phyloP scores from a whole-genome alignment of 2,797 vertebrate genomes.

The Neosalanx taihuensis region DNA sequence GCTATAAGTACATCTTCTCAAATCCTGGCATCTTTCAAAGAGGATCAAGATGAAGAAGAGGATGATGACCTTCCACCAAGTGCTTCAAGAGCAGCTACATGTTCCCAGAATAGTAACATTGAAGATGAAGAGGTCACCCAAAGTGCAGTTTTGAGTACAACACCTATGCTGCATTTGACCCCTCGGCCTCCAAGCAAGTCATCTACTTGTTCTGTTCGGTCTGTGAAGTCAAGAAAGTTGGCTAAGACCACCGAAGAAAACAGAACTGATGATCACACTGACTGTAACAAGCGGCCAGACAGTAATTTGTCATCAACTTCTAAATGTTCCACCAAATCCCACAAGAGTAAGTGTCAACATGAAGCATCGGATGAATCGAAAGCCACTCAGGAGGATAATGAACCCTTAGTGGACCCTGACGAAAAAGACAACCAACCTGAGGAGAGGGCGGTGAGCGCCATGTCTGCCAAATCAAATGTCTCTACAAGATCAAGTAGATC shows the following conservation, averaged over 20 bases:
- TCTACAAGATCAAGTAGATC: slow-evolving; percentile 43
- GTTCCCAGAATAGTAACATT: slow-evolving; percentile 51
- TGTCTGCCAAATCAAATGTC: slow-evolving; percentile 49
- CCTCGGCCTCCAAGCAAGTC: slow-evolving; percentile 40
- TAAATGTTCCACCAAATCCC: slow-evolving; percentile 36
- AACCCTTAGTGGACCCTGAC: slow-evolving; percentile 27
- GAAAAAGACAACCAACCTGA: slow-evolving; percentile 33
- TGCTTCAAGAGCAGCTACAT: slow-evolving; percentile 58
- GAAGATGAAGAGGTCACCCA: slow-evolving; percentile 50
- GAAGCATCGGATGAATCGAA: slow-evolving; percentile 15
- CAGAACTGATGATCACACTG: slow-evolving; percentile 24
- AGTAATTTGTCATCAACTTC: slow-evolving; percentile 16
- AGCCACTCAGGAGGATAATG: slow-evolving; percentile 15
- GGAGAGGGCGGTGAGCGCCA: slow-evolving; percentile 45
- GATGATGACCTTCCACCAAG: slow-evolving; percentile 51
- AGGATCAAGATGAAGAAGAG: slow-evolving; percentile 57
- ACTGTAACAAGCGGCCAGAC: slow-evolving; percentile 23
- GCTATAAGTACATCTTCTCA: slow-evolving; percentile 49
- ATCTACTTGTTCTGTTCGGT: slow-evolving; percentile 44
- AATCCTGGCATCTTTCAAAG: slow-evolving; percentile 40
- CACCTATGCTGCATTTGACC: slow-evolving; percentile 36
- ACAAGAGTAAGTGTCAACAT: slow-evolving; percentile 49
- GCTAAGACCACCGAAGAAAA: slow-evolving; percentile 12
- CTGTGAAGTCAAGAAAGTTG: slow-evolving; percentile 45
- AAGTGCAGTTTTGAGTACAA: slow-evolving; percentile 44